Percentiles rank a stretch among this genome's conserved stretches.
Evolutionary conservation across 2,797 vertebrate genomes (phyloP).

Genomic region (Xenentodon cancila): DNA sequence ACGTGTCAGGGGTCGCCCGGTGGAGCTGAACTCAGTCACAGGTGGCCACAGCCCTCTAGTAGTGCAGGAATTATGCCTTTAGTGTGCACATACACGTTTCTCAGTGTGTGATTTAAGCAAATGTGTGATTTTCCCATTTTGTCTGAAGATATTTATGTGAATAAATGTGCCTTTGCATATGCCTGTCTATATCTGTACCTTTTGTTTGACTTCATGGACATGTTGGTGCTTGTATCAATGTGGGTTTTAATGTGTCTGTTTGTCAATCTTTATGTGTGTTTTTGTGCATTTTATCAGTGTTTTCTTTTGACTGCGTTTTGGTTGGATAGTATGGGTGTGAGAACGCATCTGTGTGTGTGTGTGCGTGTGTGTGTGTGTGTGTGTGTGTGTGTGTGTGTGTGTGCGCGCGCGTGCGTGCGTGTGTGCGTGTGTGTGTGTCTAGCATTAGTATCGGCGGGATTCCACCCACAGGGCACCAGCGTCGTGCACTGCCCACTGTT

Average conservation of each 20-base stretch:
- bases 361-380: conserved; percentile 7
- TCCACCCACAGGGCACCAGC: conserved; percentile 46
- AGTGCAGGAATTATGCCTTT: conserved; percentile 65
- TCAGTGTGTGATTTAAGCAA: conserved; percentile 12
- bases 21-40: conserved; percentile 71
- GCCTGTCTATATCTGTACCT: too few relatives aligned
- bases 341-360: conserved; percentile 16
- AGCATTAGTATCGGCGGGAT: conserved; percentile 26
- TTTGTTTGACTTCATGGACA: too few relatives aligned
- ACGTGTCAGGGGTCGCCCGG: conserved; percentile 70
- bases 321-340: conserved; percentile 14
- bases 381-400: conserved; percentile 8
- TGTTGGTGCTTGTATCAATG: too few relatives aligned
- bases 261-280: conserved; percentile 21
- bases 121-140: conserved; percentile 42
- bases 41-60: conserved; percentile 72
- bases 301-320: conserved; percentile 28
- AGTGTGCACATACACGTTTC: conserved; percentile 43
- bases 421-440: conserved; percentile 9
- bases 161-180: too few relatives aligned
- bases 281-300: conserved; percentile 9
- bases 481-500: conserved; percentile 42
- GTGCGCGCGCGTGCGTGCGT: conserved; percentile 17
- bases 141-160: too few relatives aligned
- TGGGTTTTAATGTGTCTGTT: conserved; percentile 23